Percentiles rank a stretch among this genome's conserved stretches.
These are phyloP conservation scores for Echeneis naucrates DNA, from an alignment of 2,797 vertebrate genomes.

Conservation along the genomic window DNA sequence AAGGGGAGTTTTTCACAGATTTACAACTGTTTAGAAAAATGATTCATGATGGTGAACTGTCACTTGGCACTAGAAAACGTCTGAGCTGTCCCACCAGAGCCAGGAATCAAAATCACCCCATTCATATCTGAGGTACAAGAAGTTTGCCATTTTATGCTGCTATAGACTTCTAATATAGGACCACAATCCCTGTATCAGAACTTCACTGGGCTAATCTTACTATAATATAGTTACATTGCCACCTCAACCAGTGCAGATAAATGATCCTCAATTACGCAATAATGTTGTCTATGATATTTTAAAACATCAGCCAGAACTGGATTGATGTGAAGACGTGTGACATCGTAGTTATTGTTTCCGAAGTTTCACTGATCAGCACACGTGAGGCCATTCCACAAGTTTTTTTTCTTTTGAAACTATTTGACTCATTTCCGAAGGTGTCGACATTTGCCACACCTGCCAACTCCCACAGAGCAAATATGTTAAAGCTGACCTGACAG, in stretches of 20 bases:
- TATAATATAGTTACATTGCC: neutral
- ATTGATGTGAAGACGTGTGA: neutral
- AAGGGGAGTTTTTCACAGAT: neutral
- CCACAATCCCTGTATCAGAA: neutral
- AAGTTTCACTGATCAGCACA: too few relatives aligned
- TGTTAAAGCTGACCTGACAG: constrained; percentile 8
- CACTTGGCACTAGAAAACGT: neutral
- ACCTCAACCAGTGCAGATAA: neutral
- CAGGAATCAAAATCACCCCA: too few relatives aligned
- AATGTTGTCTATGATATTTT: neutral
- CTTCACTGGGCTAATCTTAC: neutral
- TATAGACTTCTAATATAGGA: too few relatives aligned
- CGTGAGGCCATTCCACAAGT: too few relatives aligned
- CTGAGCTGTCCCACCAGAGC: neutral
- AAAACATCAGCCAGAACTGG: neutral
- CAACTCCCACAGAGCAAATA: constrained; percentile 66
- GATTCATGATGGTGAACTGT: constrained; percentile 16
- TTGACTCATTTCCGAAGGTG: constrained; percentile 63
- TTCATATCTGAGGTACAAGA: too few relatives aligned
- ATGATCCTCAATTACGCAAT: neutral
- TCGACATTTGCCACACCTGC: constrained; percentile 61
- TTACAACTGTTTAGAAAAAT: neutral
- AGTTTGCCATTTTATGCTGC: too few relatives aligned
- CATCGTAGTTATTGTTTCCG: too few relatives aligned
- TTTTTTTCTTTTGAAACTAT: constrained; percentile 14